Evolutionary conservation across 2,888 invertebrate species (phyloP), one percentile per base, ranked within the genome.

Genomic region (Ethmia dodecea): DNA sequence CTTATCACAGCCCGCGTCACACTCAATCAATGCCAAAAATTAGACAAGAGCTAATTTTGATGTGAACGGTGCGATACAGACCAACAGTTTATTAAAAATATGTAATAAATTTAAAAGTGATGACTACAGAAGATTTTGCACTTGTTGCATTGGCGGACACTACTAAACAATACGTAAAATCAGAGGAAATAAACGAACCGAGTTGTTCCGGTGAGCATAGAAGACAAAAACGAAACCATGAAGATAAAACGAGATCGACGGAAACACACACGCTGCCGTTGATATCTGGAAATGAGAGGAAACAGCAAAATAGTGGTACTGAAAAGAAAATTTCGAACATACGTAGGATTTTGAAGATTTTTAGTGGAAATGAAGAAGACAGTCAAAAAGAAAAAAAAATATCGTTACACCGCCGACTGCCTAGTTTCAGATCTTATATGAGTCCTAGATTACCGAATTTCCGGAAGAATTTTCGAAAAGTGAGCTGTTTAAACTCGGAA

Each of bases 11-110:
- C 34, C 38, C 40, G 57, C 78, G 77, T 77, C 79, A 77, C 61
- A 63, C 73, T 79, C 78, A 83, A 84, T 84, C 84, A 84, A 86
- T 81, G 84, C 80, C 81, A 76, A 64, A 66, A 67, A 56, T 54
- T 52, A 56, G 53, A 51, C 55, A 44, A 44, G 56, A 63, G 63
- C 70, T 66, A 66, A 68, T 60, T 70, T 49, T 49, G n/a, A n/a
- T n/a, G n/a, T 49, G 56, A 55, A 47, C 52, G 64, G 61, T 69
- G 65, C 26, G 11, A 22, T 60, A 52, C 59, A 52, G 46, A 49
- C 55, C 51, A 47, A 48, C 62, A 49, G 47, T 43, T 51, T 46
- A 60, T 6, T 60, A 59, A 71, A 66, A 69, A 74, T 73, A 66
- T 55, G 51, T 51, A 41, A 51, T 51, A 52, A 38, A 45, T 54